Conservation (phyloP, 2,113 vertebrate genomes). For the Cygnus atratus region DNA sequence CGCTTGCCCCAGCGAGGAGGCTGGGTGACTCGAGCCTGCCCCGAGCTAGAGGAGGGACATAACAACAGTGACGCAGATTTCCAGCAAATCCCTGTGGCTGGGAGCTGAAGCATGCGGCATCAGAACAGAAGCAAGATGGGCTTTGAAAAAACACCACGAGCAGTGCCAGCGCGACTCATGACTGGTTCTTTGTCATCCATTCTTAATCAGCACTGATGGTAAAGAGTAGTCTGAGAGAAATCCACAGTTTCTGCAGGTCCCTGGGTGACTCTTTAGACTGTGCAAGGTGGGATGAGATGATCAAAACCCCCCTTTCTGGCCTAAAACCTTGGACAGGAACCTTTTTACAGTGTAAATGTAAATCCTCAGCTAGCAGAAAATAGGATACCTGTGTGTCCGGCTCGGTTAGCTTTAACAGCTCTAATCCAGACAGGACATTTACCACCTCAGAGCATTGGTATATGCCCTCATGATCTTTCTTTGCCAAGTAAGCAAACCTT, state of each 20-base stretch:
- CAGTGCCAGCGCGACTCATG: fast-evolving
- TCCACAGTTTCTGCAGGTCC: background rate
- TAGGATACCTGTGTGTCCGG: background rate
- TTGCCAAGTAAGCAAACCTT: background rate
- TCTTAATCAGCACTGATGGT: background rate
- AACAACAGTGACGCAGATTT: background rate
- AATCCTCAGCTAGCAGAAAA: background rate
- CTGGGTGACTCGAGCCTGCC: background rate
- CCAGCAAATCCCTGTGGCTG: background rate
- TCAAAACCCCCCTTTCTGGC: background rate
- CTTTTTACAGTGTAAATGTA: background rate
- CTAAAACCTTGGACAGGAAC: background rate
- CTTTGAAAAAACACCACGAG: background rate
- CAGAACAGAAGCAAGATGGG: background rate
- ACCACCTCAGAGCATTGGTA: background rate
- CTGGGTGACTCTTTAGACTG: background rate
- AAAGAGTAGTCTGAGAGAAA: background rate
- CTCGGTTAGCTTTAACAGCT: background rate
- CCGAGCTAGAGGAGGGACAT: background rate
- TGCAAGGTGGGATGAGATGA: background rate
- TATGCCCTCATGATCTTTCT: background rate
- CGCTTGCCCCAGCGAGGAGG: background rate
- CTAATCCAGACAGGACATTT: background rate
- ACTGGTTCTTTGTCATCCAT: fast-evolving
- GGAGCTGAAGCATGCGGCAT: background rate